Base-by-base conservation (phyloP, 2,113 vertebrate species). In the Hyaena hyaena region DNA sequence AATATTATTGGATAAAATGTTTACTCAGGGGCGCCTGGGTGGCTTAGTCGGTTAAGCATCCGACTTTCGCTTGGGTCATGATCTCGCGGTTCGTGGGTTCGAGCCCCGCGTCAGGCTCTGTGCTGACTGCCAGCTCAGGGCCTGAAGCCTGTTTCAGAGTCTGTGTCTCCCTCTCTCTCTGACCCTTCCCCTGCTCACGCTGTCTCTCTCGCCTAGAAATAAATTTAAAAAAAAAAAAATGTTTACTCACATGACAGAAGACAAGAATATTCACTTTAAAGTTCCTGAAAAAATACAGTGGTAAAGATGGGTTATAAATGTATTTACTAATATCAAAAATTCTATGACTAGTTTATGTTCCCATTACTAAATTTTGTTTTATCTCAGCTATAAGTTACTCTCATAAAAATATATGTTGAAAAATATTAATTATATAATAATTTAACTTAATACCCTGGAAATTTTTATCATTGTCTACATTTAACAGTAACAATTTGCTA, bases 221-320 rank as follows among this genome's bases (percentile, higher is more conserved):
- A n/a, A n/a, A n/a, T n/a, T n/a, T n/a, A n/a, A n/a, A n/a, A n/a
- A n/a, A n/a, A n/a, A n/a, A n/a, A 74, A 84, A 3, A 14, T 89
- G 23, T 95, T 73, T 96, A 28, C 91, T 74, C 95, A 82, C 1
- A 76, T 14, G 10, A 33, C 26, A 84, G 31, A 58, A 71, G 15
- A 28, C 6, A 92, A 1, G 4, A 80, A 12, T 50, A 43, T 66
- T 95, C 89, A 79, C 15, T 92, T 90, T 53, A 95, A 97, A 96
- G 31, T 31, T 95, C 96, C 43, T 81, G 7, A 95, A 35, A 61
- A 94, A 45, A 8, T 90, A 43, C 92, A 90, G 74, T 66, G 0
- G 76, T 93, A 91, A 1, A 83, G 0, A 66, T 88, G 1, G 79
- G 5, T 39, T 84, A 2, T 21, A 31, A 96, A 83, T 93, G 79